A percentile compares a stretch with the other conserved stretches of the same genome.
Evolutionary conservation across 2,797 vertebrate genomes (phyloP).

Genomic region (Acanthurus leucopareius): DNA sequence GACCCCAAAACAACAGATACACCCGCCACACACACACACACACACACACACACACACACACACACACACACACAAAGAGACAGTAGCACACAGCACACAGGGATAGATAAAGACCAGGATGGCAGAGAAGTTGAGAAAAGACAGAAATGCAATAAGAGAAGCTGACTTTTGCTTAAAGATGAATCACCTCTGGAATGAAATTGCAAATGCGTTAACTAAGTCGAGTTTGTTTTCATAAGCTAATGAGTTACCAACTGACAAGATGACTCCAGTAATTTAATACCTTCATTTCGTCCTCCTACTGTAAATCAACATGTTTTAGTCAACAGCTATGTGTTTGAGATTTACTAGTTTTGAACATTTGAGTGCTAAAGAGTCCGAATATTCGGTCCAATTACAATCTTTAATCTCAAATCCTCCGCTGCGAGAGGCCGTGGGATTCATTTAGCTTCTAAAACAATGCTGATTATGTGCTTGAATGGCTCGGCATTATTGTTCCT

Average conservation of each 20-base stretch:
- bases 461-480: conserved; percentile 48
- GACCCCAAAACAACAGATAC: conserved; percentile 65
- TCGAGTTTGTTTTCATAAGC: background rate
- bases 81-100: background rate
- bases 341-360: conserved; percentile 7
- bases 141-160: conserved; percentile 6
- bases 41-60: conserved; percentile 1
- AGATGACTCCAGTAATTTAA: background rate
- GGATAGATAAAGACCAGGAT: background rate
- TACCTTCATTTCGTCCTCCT: background rate
- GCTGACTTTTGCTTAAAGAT: background rate
- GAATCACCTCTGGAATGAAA: background rate
- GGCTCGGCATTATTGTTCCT: conserved; percentile 50
- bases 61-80: conserved; percentile 2
- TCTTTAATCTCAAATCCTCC: conserved; percentile 22
- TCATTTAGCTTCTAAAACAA: conserved; percentile 49
- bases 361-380: background rate
- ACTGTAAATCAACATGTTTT: background rate
- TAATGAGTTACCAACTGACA: background rate
- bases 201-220: background rate
- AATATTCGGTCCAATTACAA: conserved; percentile 17
- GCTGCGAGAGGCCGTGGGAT: background rate
- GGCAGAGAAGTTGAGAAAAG: conserved; percentile 14
- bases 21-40: background rate
- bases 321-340: background rate